These are phyloP conservation scores for Camponotus fellah DNA, from an alignment of 2,888 invertebrate species.

Conservation along the genomic window DNA sequence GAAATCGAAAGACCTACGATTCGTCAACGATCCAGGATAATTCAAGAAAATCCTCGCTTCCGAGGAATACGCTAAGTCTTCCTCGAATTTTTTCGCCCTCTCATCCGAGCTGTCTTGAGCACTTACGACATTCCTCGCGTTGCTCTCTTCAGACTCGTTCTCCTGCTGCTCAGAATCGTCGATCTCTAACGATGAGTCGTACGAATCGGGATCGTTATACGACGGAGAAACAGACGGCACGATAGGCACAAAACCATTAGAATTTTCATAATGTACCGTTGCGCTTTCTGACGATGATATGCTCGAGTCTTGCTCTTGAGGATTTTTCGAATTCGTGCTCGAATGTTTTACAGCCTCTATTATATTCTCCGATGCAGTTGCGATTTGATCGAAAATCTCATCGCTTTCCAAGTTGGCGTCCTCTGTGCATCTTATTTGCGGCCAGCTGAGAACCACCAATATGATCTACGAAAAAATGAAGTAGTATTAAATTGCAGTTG, in stretches of 20 bases:
- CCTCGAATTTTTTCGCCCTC: conserved; percentile 53
- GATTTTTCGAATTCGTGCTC: conserved; percentile 19
- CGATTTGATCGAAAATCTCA: conserved; percentile 79
- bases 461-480: conserved; percentile 77
- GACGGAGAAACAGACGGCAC: conserved; percentile 53
- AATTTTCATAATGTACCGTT: conserved; percentile 80
- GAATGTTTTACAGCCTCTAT: conserved; percentile 29
- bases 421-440: conserved; percentile 71
- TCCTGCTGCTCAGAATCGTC: background rate
- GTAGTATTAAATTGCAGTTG: background rate
- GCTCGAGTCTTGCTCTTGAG: conserved; percentile 43
- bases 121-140: conserved; percentile 34
- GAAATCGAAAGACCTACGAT: conserved; percentile 80
- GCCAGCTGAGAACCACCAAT: conserved; percentile 80
- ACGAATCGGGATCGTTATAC: background rate
- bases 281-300: conserved; percentile 60
- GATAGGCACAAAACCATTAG: conserved; percentile 82
- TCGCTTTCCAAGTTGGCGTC: conserved; percentile 67
- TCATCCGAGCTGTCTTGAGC: background rate
- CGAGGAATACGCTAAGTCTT: conserved; percentile 78
- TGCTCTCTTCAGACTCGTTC: conserved; percentile 14
- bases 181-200: background rate
- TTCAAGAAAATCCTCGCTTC: conserved; percentile 80
- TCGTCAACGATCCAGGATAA: conserved; percentile 70
- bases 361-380: conserved; percentile 78